Conservation (phyloP, 2,113 vertebrate genomes). For the Melospiza georgiana region DNA sequence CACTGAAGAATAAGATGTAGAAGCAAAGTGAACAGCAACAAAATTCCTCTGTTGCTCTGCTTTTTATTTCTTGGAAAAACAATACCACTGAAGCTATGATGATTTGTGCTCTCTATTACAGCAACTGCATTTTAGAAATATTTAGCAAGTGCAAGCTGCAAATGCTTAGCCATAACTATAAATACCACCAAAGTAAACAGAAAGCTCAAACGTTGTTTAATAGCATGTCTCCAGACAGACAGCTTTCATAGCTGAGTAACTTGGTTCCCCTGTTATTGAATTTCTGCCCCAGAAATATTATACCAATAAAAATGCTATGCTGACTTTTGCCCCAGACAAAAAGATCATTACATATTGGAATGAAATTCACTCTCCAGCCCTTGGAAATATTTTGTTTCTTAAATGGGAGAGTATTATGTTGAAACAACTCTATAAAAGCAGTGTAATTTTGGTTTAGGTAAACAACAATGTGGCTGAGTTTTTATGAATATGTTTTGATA, state of each 20-base stretch:
- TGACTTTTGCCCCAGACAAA: not conserved
- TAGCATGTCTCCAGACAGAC: conserved; percentile 31
- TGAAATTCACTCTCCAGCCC: not conserved
- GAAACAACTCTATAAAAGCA: not conserved
- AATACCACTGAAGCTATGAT: not conserved
- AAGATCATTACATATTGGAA: not conserved
- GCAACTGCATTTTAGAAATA: conserved; percentile 5
- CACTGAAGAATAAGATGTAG: not conserved
- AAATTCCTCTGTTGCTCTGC: not conserved
- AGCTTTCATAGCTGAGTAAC: conserved; percentile 15
- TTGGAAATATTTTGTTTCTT: not conserved
- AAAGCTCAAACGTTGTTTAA: conserved; percentile 42
- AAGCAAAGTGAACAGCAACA: not conserved
- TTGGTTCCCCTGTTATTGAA: conserved; percentile 12
- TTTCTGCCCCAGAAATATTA: conserved; percentile 39
- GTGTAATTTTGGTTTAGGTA: not conserved
- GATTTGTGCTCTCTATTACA: not conserved
- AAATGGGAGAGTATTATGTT: not conserved
- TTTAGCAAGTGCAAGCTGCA: not conserved
- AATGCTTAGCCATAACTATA: conserved; percentile 13
- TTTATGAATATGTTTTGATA: not conserved
- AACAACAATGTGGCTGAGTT: not conserved
- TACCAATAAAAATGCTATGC: not conserved
- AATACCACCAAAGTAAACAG: conserved; percentile 32
- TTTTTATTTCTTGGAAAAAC: not conserved